Evolutionary conservation across 2,797 vertebrate species (phyloP), one percentile per base, ranked within the genome.

Genomic region (Micrastur ruficollis): DNA sequence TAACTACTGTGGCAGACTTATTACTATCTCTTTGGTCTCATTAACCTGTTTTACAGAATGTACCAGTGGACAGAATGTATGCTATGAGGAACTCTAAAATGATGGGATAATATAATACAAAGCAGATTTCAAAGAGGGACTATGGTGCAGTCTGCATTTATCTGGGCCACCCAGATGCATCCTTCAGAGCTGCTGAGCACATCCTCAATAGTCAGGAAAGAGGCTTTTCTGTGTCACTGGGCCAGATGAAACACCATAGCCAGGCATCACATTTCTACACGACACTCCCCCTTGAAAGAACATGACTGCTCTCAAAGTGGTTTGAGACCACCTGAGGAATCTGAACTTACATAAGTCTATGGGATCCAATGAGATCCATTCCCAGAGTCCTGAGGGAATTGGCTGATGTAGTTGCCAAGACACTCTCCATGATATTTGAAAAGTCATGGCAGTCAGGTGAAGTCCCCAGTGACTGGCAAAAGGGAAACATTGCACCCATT

Each of bases 281-380:
- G 25, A 73, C 2, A 2, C 8, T 32, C 1, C 4, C 18, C 18
- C 18, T 67, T 6, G 36, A 42, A 40, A 76, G 53, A 68, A 58
- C 13, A 12, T 53, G 22, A 79, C 16, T 42, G 18, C 14, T 72
- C 8, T 62, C 65, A 85, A 9, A 38, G n/a, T 29, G 8, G 14
- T 40, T 63, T 7, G 8, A 26, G 36, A 79, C n/a, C 29, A 58
- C 22, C 31, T 20, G 25, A 79, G 31, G 26, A 58, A 67, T 6
- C 8, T n/a, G 49, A 65, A 70, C 7, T 14, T 27, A 52, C 0
- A 0, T 8, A 87, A 78, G 10, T 19, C 25, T 61, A 18, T 46
- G n/a, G 19, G 31, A 68, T 13, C 7, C 6, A 3, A 61, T 3
- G 2, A 72, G n/a, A 61, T 61, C 6, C 25, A 44, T 38, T 38